A percentile compares a stretch with the other conserved stretches of the same genome.
phyloP scores from a whole-genome alignment of 2,797 vertebrate genomes.

The Sebastes hubbsi region DNA sequence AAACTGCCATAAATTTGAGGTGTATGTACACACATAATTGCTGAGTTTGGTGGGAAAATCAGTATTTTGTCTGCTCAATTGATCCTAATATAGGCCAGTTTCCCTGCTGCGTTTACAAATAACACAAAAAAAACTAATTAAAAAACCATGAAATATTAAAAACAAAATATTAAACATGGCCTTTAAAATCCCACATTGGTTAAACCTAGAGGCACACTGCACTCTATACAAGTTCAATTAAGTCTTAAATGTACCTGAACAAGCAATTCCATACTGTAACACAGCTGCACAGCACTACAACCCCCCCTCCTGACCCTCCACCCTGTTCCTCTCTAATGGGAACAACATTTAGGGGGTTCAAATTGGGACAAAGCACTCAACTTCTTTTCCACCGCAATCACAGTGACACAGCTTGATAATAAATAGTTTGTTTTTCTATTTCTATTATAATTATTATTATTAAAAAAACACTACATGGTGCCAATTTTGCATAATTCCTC shows the following conservation, averaged over 20 bases:
- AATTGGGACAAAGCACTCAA: conserved; percentile 31
- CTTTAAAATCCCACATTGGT: background rate
- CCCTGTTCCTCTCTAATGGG: conserved; percentile 20
- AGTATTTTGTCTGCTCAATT: background rate
- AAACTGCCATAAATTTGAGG: background rate
- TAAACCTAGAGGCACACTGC: background rate
- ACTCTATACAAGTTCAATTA: conserved; percentile 25
- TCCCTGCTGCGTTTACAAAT: background rate
- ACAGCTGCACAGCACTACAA: background rate
- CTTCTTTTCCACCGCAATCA: conserved; percentile 4
- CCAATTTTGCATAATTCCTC: conserved; percentile 23
- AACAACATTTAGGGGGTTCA: conserved; percentile 37
- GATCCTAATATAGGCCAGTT: background rate
- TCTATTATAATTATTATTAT: conserved; percentile 13
- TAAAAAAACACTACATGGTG: conserved; percentile 9
- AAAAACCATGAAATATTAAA: background rate
- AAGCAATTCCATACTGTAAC: conserved; percentile 13
- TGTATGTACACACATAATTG: background rate
- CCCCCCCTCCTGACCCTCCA: background rate
- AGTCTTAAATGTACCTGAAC: conserved; percentile 34
- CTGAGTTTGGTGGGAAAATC: background rate
- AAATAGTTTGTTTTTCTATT: background rate
- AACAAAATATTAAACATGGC: background rate
- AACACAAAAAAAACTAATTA: background rate
- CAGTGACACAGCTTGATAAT: conserved; percentile 22